Percentiles rank a stretch among this genome's conserved stretches.
phyloP scores from a whole-genome alignment of 2,888 invertebrate species.

The Timema podura region DNA sequence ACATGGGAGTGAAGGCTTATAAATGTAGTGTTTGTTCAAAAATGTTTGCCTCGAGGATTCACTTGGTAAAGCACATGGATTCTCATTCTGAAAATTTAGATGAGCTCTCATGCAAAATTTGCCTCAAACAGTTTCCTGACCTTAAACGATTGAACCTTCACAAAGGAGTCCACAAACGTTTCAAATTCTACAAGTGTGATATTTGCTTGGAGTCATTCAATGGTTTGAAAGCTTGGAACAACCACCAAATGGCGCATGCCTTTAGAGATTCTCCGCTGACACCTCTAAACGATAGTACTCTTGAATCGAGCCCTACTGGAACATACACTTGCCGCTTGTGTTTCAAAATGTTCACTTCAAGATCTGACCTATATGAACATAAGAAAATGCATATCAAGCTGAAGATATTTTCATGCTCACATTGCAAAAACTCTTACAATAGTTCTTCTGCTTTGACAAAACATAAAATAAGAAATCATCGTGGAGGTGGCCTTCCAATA shows the following conservation, averaged over 20 bases:
- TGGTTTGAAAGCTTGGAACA: conserved; percentile 22
- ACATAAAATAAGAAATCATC: conserved; percentile 38
- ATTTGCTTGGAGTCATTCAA: conserved; percentile 24
- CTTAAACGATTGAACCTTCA: conserved; percentile 22
- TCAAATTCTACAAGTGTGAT: conserved; percentile 20
- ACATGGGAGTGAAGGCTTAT: conserved; percentile 22
- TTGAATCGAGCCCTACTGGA: background rate
- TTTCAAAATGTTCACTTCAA: conserved; percentile 56
- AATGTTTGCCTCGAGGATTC: conserved; percentile 19
- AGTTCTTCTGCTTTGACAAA: conserved; percentile 51
- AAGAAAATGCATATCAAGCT: conserved; percentile 62
- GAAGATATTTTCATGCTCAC: conserved; percentile 59
- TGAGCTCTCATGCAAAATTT: conserved; percentile 21
- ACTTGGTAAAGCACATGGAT: conserved; percentile 16
- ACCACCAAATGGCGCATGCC: conserved; percentile 21
- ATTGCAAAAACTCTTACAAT: conserved; percentile 57
- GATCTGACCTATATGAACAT: conserved; percentile 60
- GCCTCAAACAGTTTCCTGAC: conserved; percentile 21
- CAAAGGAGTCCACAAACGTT: conserved; percentile 27
- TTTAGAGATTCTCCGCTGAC: background rate
- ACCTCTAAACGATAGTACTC: background rate
- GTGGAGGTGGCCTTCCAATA: conserved; percentile 36
- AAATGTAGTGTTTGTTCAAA: conserved; percentile 24
- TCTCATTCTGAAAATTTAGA: background rate
- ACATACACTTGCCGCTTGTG: conserved; percentile 59